These are phyloP conservation scores for Cryptus viduatorius DNA, from an alignment of 2,888 invertebrate species.

Conservation along the genomic window DNA sequence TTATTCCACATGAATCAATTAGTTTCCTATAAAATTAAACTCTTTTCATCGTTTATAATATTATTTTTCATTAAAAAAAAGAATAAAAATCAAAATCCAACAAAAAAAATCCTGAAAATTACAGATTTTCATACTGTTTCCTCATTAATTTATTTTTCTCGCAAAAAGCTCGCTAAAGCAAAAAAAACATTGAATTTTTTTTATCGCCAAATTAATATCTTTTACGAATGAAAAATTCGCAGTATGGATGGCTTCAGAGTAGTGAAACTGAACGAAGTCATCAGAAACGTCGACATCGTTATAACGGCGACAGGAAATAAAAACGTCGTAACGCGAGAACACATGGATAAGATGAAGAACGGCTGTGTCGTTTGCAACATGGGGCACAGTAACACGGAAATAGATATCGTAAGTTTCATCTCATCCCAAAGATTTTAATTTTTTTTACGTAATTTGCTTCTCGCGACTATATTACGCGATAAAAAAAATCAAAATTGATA, in stretches of 20 bases:
- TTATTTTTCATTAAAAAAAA: no score
- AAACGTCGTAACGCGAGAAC: conserved; percentile 97
- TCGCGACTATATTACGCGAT: no score
- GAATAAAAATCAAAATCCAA: no score
- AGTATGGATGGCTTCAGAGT: conserved; percentile 99
- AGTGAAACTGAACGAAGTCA: conserved; percentile 97
- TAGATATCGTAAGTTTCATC: conserved; percentile 91
- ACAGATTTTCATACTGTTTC: no score
- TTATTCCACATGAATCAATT: background rate
- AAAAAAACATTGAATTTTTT: background rate
- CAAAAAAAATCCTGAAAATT: no score
- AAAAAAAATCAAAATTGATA: no score
- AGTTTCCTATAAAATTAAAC: no score
- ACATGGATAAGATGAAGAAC: conserved; percentile 98
- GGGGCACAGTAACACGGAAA: conserved; percentile 99
- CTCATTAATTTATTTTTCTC: no score
- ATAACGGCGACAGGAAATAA: conserved; percentile 99
- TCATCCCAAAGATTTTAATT: no score
- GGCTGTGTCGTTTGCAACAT: conserved; percentile 98
- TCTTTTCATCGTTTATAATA: no score
- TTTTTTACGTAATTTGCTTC: no score
- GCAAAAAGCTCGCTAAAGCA: background rate
- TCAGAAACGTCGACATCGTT: conserved; percentile 96
- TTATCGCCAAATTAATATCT: conserved; percentile 18
- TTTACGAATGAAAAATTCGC: conserved; percentile 69